Evolutionary conservation across 2,797 vertebrate species (phyloP).

Genomic region (Poeciliopsis turneri): DNA sequence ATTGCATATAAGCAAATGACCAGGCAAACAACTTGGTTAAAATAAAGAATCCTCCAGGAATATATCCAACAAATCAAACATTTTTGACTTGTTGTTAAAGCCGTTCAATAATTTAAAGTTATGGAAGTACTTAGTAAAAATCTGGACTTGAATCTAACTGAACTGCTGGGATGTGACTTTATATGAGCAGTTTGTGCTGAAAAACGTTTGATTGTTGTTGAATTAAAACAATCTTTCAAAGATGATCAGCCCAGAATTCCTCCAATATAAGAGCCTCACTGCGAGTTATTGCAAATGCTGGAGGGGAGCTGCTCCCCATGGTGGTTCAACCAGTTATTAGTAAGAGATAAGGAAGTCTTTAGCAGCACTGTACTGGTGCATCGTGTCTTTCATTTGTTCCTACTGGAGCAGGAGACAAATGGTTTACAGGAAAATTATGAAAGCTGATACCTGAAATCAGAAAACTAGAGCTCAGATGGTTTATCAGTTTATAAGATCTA

Average conservation of each 20-base stretch:
- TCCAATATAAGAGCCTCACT: neutral
- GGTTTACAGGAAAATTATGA: neutral
- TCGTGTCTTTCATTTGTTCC: neutral
- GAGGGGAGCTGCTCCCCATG: neutral
- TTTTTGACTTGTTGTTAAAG: too few relatives aligned
- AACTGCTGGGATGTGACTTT: neutral
- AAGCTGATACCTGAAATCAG: neutral
- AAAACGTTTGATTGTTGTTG: neutral
- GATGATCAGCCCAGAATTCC: neutral
- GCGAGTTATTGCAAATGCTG: neutral
- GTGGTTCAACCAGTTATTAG: constrained; percentile 6
- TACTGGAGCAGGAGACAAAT: neutral
- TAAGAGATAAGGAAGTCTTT: neutral
- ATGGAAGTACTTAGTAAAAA: neutral
- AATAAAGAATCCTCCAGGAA: neutral
- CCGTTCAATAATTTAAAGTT: neutral
- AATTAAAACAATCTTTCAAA: neutral
- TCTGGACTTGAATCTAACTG: neutral
- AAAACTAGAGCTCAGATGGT: neutral
- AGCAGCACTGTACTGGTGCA: neutral
- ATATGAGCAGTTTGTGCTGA: neutral
- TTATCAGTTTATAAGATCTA: neutral
- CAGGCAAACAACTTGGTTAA: neutral
- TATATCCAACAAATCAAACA: neutral
- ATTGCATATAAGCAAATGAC: too few relatives aligned